These are phyloP conservation scores for Agraylea sexmaculata DNA, from an alignment of 1,140 invertebrate genomes.

Conservation along the genomic window DNA sequence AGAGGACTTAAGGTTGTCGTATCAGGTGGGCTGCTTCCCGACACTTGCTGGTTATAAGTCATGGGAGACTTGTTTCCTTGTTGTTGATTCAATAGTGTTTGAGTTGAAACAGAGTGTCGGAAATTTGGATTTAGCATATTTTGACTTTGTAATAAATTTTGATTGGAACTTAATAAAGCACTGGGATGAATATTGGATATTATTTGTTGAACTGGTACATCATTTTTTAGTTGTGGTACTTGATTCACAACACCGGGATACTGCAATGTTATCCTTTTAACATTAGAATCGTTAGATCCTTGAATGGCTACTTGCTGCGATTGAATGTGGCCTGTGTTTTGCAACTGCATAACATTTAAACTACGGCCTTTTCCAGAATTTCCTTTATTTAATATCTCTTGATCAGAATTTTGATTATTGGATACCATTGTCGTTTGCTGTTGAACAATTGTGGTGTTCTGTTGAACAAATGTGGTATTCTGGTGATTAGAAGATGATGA, in stretches of 20 bases:
- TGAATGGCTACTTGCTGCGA: slow-evolving; percentile 19
- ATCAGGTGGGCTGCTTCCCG: slow-evolving; percentile 53
- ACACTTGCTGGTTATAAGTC: slow-evolving; percentile 32
- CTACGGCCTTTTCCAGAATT: slow-evolving; percentile 15
- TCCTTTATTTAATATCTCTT: slow-evolving; percentile 13
- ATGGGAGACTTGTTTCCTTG: slow-evolving; percentile 42
- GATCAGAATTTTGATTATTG: slow-evolving; percentile 47
- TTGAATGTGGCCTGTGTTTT: slow-evolving; percentile 19
- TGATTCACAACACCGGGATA: slow-evolving; percentile 19
- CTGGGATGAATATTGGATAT: slow-evolving; percentile 20
- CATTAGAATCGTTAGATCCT: slow-evolving; percentile 11
- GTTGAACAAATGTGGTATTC: slow-evolving; percentile 60
- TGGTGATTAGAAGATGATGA: slow-evolving; percentile 49
- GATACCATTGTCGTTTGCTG: slow-evolving; percentile 55
- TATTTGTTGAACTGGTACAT: slow-evolving; percentile 15
- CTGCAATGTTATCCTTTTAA: slow-evolving; percentile 19
- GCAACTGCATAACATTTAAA: slow-evolving; percentile 18
- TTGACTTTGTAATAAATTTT: slow-evolving; percentile 26
- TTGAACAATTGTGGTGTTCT: slow-evolving; percentile 55
- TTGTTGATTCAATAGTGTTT: slow-evolving; percentile 54
- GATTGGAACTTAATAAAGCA: slow-evolving; percentile 39
- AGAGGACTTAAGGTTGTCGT: slow-evolving; percentile 69
- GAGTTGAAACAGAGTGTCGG: slow-evolving; percentile 60
- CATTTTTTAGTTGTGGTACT: slow-evolving; percentile 19
- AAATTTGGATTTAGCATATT: slow-evolving; percentile 23